Evolutionary conservation across 2,888 invertebrate genomes (phyloP), one percentile per base, ranked within the genome.

Genomic region (Diadegma fenestrale): DNA sequence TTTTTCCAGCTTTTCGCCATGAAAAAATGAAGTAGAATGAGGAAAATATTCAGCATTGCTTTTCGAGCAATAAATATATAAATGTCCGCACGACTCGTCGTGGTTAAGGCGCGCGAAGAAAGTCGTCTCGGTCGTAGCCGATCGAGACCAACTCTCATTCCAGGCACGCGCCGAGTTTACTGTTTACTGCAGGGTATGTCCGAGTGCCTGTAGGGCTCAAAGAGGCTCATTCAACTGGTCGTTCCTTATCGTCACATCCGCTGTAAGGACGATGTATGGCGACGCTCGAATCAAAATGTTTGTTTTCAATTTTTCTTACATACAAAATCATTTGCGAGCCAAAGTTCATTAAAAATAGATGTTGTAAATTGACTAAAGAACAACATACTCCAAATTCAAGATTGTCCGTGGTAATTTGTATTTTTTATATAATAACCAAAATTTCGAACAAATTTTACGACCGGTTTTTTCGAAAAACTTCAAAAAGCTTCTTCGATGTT

Each of bases 61-160:
- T 71, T 72, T 79, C 79, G 79, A 71, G 71, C 48, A 64, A 66
- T 19, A 58, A 22, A 22, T 37, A 10, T 66, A 43, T 22, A 48
- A 43, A 69, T 17, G n/a, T 71, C 41, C 72, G 48, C 41, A 64
- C 1, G 51, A 51, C 51, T 63, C n/a, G 75, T 1, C 17, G 69
- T 66, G 26, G 54, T 51, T 54, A 58, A 41, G n/a, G n/a, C 58
- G 33, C 66, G 69, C 82, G 73, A 85, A 85, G 85, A 85, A 85
- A 85, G 85, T 82, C 85, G 85, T 77, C 76, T 66, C 82, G 82
- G 72, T 71, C 66, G 61, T 43, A 58, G 76, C 71, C 77, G 79
- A 76, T 78, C 82, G 82, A 80, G 76, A 76, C 66, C 76, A 66
- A 85, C 79, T 85, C 79, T 22, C 79, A 85, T 80, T 85, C 80